Percentiles rank a stretch among this genome's conserved stretches.
Evolutionary conservation across 2,113 vertebrate species (phyloP).

Genomic region (Myodes glareolus): DNA sequence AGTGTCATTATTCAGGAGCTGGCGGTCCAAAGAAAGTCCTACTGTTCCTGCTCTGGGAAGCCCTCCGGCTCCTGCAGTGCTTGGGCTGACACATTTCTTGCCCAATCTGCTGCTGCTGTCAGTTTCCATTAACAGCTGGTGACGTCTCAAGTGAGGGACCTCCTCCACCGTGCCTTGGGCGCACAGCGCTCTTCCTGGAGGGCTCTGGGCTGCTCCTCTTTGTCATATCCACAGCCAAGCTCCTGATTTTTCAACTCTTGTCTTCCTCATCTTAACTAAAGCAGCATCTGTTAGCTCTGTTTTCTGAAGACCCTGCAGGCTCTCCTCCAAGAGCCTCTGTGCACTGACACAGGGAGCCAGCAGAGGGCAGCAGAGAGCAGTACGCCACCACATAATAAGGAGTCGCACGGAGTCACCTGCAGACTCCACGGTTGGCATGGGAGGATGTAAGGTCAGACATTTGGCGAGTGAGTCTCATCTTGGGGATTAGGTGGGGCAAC

Average conservation of each 20-base stretch:
- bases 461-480: background rate
- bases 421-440: background rate
- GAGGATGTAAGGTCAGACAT: background rate
- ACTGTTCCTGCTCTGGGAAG: background rate
- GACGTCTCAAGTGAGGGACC: background rate
- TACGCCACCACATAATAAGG: background rate
- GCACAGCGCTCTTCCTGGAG: background rate
- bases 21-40: background rate
- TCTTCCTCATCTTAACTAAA: background rate
- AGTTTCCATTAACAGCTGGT: background rate
- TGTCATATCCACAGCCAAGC: background rate
- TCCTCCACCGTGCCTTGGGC: background rate
- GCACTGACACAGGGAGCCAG: background rate
- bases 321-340: background rate
- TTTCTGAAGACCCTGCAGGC: background rate
- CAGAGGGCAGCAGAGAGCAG: conserved; percentile 59
- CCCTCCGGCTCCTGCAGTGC: background rate
- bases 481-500: background rate
- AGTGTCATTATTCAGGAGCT: no score
- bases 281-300: background rate
- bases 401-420: fast-evolving
- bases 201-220: background rate
- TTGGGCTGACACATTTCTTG: background rate
- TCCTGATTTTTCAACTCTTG: background rate
- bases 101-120: background rate